Conservation (phyloP, 2,113 vertebrate species). For the Hydropotes inermis region DNA sequence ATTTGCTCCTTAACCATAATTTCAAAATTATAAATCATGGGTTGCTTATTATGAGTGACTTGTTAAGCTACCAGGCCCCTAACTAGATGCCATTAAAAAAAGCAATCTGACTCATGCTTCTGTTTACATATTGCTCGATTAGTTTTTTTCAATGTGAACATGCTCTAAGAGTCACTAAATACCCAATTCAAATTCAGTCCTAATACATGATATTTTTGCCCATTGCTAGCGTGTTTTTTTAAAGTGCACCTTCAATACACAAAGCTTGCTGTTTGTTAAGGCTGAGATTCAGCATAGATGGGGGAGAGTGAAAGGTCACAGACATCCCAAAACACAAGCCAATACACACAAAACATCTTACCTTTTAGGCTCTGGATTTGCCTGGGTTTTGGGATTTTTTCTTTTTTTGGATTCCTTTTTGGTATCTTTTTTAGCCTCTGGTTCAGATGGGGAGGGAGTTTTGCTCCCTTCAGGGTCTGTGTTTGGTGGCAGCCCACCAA, state of each 20-base stretch:
- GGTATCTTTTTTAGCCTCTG: constrained; percentile 89
- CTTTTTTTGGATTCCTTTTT: constrained; percentile 96
- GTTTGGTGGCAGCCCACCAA: constrained; percentile 86
- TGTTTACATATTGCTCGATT: constrained; percentile 28
- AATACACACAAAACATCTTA: constrained; percentile 80
- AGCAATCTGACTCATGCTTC: constrained; percentile 44
- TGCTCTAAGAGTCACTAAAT: constrained; percentile 22
- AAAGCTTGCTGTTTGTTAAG: constrained; percentile 16
- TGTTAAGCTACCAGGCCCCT: constrained; percentile 49
- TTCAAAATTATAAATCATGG: constrained; percentile 20
- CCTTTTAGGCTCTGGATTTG: constrained; percentile 89
- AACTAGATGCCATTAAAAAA: constrained; percentile 13
- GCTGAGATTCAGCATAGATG: not conserved
- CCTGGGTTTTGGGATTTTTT: constrained; percentile 88
- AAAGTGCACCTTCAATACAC: not conserved
- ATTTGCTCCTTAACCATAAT: constrained; percentile 15
- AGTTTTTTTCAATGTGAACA: constrained; percentile 30
- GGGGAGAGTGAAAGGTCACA: not conserved
- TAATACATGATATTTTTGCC: not conserved
- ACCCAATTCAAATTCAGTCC: constrained; percentile 24
- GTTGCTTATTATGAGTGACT: constrained; percentile 43
- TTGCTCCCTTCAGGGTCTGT: constrained; percentile 85
- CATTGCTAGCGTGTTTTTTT: not conserved
- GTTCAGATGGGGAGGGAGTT: constrained; percentile 83
- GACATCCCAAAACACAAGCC: constrained; percentile 42